These are phyloP conservation scores for Lophius americanus DNA, from an alignment of 2,797 vertebrate species.

Conservation along the genomic window DNA sequence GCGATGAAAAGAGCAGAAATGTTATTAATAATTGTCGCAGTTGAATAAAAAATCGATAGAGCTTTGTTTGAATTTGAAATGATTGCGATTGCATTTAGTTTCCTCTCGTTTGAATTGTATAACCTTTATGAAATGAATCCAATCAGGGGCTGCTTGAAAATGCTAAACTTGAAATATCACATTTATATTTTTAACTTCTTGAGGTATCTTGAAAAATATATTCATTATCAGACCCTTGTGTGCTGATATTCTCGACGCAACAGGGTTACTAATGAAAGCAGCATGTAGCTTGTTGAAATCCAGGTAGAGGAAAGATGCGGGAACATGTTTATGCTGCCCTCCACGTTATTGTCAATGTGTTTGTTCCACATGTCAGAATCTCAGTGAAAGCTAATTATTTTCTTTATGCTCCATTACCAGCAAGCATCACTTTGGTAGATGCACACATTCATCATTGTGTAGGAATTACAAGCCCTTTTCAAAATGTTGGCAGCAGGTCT, in stretches of 20 bases:
- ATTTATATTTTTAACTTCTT: background rate
- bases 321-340: background rate
- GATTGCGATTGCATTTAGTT: constrained; percentile 50
- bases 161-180: constrained; percentile 12
- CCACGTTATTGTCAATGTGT: constrained; percentile 64
- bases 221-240: constrained; percentile 13
- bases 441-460: constrained; percentile 38
- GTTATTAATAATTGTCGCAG: no score
- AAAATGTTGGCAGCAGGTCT: constrained; percentile 39
- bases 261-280: background rate
- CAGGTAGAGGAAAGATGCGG: no score
- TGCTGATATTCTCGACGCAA: constrained; percentile 1
- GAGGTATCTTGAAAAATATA: constrained; percentile 18
- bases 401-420: constrained; percentile 53
- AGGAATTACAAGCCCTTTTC: constrained; percentile 24
- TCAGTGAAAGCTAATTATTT: constrained; percentile 62
- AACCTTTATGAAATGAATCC: constrained; percentile 29
- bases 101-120: constrained; percentile 26
- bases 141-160: constrained; percentile 27
- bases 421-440: constrained; percentile 37
- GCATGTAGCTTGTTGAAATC: constrained; percentile 1
- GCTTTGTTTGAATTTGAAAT: constrained; percentile 48
- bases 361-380: constrained; percentile 66
- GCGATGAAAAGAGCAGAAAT: no score
- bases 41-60: background rate